Conservation (phyloP, 2,888 invertebrate genomes). For the Argyra leucocephala region DNA sequence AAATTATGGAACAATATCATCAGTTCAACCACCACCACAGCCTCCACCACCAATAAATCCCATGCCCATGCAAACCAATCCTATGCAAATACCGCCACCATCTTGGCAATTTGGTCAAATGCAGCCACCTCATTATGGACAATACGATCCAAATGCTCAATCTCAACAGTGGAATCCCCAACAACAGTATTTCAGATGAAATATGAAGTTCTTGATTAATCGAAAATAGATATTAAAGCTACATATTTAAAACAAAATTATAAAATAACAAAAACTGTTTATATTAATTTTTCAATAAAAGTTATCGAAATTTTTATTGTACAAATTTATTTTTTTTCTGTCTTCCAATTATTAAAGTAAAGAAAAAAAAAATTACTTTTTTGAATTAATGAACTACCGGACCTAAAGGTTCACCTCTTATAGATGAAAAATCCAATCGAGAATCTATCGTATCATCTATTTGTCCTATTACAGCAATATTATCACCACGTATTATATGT, state of each 20-base stretch:
- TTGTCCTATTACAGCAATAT: constrained; percentile 83
- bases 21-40: constrained; percentile 7
- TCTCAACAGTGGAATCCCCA: background rate
- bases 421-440: constrained; percentile 65
- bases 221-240: background rate
- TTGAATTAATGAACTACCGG: constrained; percentile 60
- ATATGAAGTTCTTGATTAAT: background rate
- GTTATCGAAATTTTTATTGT: no score
- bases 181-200: constrained; percentile 10
- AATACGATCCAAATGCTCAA: constrained; percentile 13
- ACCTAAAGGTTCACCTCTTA: constrained; percentile 75
- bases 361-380: background rate
- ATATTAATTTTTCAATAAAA: no score
- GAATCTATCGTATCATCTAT: constrained; percentile 77
- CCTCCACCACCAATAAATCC: constrained; percentile 38
- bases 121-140: constrained; percentile 16
- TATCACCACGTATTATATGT: constrained; percentile 96
- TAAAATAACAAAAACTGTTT: no score
- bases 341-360: no score
- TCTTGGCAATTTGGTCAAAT: constrained; percentile 20
- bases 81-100: constrained; percentile 26
- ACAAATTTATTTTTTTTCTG: no score
- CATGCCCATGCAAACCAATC: constrained; percentile 45
- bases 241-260: background rate
- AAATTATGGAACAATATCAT: constrained; percentile 21